Conservation (phyloP, 2,888 invertebrate species). For the Ormyrus labotus region DNA sequence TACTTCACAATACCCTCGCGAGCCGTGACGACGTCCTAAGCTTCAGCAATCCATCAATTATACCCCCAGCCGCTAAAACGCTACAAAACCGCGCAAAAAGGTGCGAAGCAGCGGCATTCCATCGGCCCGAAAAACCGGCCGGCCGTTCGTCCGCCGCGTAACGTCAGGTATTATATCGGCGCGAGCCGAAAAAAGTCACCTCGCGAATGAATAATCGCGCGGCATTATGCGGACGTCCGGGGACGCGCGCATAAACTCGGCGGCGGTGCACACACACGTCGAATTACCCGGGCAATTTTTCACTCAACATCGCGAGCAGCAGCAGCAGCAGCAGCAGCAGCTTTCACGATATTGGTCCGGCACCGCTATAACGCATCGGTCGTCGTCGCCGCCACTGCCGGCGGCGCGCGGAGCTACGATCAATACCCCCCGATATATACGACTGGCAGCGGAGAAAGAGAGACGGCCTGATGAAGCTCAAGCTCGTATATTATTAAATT, state of each 20-base stretch:
- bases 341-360: slow-evolving; percentile 15
- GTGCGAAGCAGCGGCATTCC: too few species aligned
- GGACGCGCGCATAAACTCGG: slow-evolving; percentile 3
- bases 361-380: not conserved
- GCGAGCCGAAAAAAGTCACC: too few species aligned
- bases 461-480: not conserved
- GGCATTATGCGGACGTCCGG: not conserved
- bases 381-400: not conserved
- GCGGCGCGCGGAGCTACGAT: slow-evolving; percentile 7
- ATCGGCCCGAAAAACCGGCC: too few species aligned
- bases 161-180: too few species aligned
- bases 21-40: too few species aligned
- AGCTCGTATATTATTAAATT: slow-evolving; percentile 30
- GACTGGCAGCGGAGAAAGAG: not conserved
- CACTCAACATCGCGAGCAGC: slow-evolving; percentile 27
- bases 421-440: slow-evolving; percentile 40
- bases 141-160: too few species aligned
- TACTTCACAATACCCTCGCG: too few species aligned
- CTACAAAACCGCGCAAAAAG: too few species aligned
- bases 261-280: slow-evolving; percentile 11
- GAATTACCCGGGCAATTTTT: slow-evolving; percentile 48
- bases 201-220: slow-evolving; percentile 14
- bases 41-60: too few species aligned
- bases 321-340: not conserved
- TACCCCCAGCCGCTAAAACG: too few species aligned